Percentiles rank a stretch among this genome's conserved stretches.
Conservation (phyloP, 2,113 vertebrate genomes). For the Psittacus erithacus region DNA sequence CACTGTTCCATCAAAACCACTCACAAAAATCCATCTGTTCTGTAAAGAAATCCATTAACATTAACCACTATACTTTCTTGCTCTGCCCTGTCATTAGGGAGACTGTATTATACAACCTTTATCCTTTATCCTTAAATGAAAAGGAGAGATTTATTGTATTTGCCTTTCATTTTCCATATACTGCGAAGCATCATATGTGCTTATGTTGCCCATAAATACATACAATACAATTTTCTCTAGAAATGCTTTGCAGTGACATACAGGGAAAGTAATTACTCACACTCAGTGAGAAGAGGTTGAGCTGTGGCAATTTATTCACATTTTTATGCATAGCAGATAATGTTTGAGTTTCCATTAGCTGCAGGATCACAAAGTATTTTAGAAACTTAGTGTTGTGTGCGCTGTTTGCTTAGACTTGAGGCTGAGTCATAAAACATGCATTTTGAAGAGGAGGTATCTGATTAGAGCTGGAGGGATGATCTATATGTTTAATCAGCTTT, state of each 20-base stretch:
- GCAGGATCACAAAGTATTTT: constrained; percentile 24
- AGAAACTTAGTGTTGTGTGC: neutral
- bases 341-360: constrained; percentile 42
- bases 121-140: neutral
- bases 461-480: neutral
- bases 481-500: neutral
- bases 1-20: neutral
- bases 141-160: neutral
- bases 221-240: neutral
- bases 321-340: constrained; percentile 12
- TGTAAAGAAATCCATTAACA: neutral
- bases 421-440: neutral
- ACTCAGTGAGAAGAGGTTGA: constrained; percentile 1
- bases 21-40: neutral
- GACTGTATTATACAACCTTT: neutral
- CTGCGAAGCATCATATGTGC: neutral
- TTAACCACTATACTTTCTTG: neutral
- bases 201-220: neutral
- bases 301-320: constrained; percentile 30
- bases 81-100: neutral
- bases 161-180: neutral
- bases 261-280: constrained; percentile 15
- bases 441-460: neutral
- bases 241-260: neutral
- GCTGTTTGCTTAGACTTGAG: neutral